A percentile compares a stretch with the other conserved stretches of the same genome.
Conservation (phyloP, 2,797 vertebrate species). For the Babyrousa celebensis region DNA sequence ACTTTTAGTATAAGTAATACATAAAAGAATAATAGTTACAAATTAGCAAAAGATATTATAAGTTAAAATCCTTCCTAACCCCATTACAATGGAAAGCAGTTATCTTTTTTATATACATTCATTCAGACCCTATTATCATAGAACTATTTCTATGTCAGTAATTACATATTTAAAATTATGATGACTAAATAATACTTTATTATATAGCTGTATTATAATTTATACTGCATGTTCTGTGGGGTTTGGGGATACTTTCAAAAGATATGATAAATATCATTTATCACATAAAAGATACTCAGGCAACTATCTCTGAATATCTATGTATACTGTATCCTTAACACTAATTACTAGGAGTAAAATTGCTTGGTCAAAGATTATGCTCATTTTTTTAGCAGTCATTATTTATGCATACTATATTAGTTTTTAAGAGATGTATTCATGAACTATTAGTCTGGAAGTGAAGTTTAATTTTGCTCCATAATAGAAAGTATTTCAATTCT, state of each 20-base stretch:
- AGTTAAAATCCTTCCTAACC: neutral
- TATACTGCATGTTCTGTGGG: neutral
- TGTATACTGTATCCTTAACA: neutral
- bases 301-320: neutral
- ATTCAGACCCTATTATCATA: neutral
- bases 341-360: slow-evolving; percentile 17
- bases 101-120: neutral
- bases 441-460: slow-evolving; percentile 1
- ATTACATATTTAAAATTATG: slow-evolving; percentile 30
- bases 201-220: neutral
- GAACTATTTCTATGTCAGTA: slow-evolving; percentile 5
- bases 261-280: neutral
- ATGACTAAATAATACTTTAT: neutral
- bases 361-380: neutral
- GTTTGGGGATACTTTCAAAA: slow-evolving; percentile 5
- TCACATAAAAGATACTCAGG: neutral
- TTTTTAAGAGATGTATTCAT: slow-evolving; percentile 14
- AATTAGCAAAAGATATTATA: neutral
- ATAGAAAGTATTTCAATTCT: neutral
- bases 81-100: neutral
- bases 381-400: neutral
- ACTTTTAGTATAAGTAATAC: neutral
- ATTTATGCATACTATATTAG: neutral
- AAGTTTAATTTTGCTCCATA: neutral
- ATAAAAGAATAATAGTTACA: slow-evolving; percentile 6